A percentile compares a stretch with the other conserved stretches of the same genome.
phyloP scores from a whole-genome alignment of 2,797 vertebrate species.

The Masticophis lateralis region DNA sequence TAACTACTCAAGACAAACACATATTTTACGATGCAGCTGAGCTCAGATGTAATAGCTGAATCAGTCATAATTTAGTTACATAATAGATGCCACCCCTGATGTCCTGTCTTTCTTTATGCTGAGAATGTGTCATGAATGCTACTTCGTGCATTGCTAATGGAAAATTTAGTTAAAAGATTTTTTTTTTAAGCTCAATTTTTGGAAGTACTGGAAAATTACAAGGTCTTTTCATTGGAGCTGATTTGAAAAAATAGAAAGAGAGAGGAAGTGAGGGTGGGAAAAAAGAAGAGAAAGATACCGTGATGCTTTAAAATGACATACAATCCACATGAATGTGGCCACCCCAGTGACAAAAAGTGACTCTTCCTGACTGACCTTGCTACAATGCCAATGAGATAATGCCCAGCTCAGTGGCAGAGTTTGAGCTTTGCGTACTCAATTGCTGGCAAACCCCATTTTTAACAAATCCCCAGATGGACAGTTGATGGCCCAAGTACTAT shows the following conservation, averaged over 20 bases:
- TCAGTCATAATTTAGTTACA: background rate
- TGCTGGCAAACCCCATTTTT: background rate
- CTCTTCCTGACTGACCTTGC: background rate
- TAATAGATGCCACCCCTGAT: background rate
- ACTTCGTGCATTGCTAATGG: background rate
- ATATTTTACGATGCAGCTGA: background rate
- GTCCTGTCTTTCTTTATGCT: background rate
- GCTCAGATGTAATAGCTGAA: background rate
- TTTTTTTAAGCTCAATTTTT: background rate
- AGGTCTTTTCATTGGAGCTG: conserved; percentile 2
- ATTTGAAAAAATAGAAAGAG: background rate
- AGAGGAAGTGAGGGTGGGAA: background rate
- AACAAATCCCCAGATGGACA: background rate
- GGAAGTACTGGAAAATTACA: background rate
- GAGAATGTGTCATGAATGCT: background rate
- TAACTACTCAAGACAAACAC: conserved; percentile 4
- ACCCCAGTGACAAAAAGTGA: background rate
- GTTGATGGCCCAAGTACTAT: background rate
- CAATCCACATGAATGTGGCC: background rate
- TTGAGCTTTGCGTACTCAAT: background rate
- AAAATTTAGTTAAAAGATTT: background rate
- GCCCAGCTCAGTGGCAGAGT: background rate
- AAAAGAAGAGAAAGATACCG: background rate
- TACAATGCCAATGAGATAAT: background rate
- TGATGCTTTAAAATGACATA: background rate